Conservation (phyloP, 2,888 invertebrate genomes). For the Apodemia duryi region DNA sequence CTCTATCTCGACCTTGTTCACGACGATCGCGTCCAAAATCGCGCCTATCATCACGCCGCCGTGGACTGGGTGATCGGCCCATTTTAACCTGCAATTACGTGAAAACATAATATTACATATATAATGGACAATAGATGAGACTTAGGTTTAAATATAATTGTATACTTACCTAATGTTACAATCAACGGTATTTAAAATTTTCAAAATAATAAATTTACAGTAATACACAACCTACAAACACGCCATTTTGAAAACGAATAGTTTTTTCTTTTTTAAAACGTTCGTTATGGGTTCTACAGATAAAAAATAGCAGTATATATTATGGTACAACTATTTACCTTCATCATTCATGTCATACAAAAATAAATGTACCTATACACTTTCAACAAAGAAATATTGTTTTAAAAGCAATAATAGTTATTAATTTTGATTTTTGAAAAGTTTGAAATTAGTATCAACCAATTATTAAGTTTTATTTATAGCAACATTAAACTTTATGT, state of each 20-base stretch:
- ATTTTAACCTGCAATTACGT: conserved; percentile 44
- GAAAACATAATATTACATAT: conserved; percentile 16
- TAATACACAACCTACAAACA: conserved; percentile 60
- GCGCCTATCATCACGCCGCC: conserved; percentile 59
- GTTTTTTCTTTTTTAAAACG: conserved; percentile 30
- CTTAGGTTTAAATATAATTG: background rate
- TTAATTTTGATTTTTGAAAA: background rate
- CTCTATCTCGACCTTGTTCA: conserved; percentile 40
- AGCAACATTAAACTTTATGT: background rate
- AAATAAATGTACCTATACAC: background rate
- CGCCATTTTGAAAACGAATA: conserved; percentile 65
- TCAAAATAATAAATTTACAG: conserved; percentile 53
- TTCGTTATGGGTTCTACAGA: conserved; percentile 35
- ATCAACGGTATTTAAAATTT: conserved; percentile 62
- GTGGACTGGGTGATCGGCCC: conserved; percentile 74
- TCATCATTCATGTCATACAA: background rate
- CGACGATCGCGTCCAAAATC: conserved; percentile 29
- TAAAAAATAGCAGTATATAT: background rate
- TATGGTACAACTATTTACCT: background rate
- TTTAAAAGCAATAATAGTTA: background rate
- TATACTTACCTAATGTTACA: conserved; percentile 55
- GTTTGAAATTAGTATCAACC: background rate
- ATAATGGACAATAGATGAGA: background rate
- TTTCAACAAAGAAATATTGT: background rate
- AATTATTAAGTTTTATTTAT: background rate